These are phyloP conservation scores for Alectoris magna DNA, from an alignment of 2,797 vertebrate species.

Conservation along the genomic window DNA sequence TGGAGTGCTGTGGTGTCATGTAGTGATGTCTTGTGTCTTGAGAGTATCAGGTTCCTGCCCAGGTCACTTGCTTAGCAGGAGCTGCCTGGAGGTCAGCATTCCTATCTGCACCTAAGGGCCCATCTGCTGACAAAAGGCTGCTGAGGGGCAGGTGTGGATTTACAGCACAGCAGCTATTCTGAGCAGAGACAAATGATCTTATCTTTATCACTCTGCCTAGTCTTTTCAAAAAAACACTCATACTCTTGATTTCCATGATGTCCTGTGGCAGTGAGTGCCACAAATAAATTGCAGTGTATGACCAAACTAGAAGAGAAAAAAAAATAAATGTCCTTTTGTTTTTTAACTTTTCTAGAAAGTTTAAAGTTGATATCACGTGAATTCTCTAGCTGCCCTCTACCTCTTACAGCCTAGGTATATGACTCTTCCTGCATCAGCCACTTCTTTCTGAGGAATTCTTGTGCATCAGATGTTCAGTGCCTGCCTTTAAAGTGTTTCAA, in stretches of 20 bases:
- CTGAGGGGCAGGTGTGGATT: rapidly evolving
- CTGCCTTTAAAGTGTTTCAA: not conserved
- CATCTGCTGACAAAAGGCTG: not conserved
- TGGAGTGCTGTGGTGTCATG: not conserved
- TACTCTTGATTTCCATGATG: not conserved
- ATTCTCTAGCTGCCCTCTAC: rapidly evolving
- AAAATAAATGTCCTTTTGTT: rapidly evolving
- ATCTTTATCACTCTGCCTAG: not conserved
- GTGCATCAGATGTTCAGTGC: not conserved
- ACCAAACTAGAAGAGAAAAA: not conserved
- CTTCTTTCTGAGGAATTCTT: not conserved
- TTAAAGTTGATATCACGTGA: not conserved
- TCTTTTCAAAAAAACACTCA: not conserved
- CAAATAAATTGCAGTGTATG: not conserved
- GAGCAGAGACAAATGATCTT: not conserved
- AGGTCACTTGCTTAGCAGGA: not conserved
- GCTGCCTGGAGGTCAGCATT: not conserved
- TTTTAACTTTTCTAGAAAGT: not conserved
- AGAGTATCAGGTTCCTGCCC: not conserved
- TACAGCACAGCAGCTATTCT: not conserved
- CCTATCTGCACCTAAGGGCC: not conserved
- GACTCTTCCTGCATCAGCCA: not conserved
- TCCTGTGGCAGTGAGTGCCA: not conserved
- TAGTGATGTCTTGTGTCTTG: rapidly evolving
- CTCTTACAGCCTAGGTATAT: rapidly evolving